Conservation (phyloP, 2,797 vertebrate genomes). For the Euthynnus affinis region DNA sequence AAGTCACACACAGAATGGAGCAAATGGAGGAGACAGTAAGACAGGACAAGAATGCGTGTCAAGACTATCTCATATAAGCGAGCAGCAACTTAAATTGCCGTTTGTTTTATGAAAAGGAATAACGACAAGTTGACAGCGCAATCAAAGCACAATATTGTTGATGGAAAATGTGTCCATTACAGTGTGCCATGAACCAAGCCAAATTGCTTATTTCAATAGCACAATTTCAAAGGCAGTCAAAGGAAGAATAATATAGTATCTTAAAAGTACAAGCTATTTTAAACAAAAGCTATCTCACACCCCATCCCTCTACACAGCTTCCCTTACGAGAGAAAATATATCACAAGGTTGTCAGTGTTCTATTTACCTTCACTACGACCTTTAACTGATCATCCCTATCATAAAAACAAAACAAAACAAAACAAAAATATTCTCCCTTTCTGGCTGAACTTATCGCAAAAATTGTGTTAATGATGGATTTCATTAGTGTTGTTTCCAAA, state of each 20-base stretch:
- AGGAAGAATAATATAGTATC: conserved; percentile 28
- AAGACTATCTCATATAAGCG: conserved; percentile 18
- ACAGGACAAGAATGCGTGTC: neutral
- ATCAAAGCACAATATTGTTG: conserved; percentile 54
- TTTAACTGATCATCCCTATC: too few relatives aligned
- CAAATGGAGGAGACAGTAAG: conserved; percentile 25
- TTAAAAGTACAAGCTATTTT: conserved; percentile 18
- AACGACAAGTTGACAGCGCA: conserved; percentile 52
- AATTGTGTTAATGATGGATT: too few relatives aligned
- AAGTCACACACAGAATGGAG: conserved; percentile 31
- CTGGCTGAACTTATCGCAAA: too few relatives aligned
- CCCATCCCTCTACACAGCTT: neutral
- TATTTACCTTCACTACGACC: too few relatives aligned
- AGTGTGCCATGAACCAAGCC: conserved; percentile 34
- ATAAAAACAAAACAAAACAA: too few relatives aligned
- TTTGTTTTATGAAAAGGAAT: conserved; percentile 57
- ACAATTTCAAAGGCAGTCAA: conserved; percentile 25
- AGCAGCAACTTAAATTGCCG: conserved; percentile 38
- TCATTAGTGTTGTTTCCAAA: too few relatives aligned
- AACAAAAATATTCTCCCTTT: too few relatives aligned
- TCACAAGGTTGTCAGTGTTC: neutral
- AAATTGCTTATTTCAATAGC: conserved; percentile 56
- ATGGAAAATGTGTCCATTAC: conserved; percentile 43
- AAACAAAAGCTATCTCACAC: conserved; percentile 3
- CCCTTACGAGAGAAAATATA: neutral